Evolutionary conservation across 2,888 invertebrate genomes (phyloP).

Genomic region (Agriotes lineatus): DNA sequence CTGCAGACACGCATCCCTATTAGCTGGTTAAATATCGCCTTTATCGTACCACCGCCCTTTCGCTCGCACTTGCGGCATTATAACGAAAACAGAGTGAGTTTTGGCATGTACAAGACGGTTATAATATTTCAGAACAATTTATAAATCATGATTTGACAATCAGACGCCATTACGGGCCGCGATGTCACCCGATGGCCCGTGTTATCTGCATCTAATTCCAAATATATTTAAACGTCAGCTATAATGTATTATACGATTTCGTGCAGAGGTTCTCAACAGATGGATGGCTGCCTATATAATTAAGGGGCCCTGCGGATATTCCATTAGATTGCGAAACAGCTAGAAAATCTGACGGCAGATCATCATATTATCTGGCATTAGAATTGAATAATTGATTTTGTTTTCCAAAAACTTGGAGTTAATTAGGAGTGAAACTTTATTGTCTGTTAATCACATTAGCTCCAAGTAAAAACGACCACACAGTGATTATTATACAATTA

Average conservation of each 20-base stretch:
- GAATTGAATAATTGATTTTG: too few species aligned
- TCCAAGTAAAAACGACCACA: too few species aligned
- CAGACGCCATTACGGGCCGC: conserved; percentile 59
- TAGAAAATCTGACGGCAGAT: too few species aligned
- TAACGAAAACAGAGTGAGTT: conserved; percentile 40
- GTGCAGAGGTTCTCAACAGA: conserved; percentile 28
- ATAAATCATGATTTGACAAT: conserved; percentile 61
- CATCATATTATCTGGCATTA: too few species aligned
- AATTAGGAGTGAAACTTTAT: too few species aligned
- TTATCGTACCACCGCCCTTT: conserved; percentile 35
- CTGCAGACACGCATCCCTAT: conserved; percentile 41
- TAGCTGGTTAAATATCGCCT: conserved; percentile 41
- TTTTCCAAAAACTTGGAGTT: too few species aligned
- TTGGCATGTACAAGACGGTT: conserved; percentile 42
- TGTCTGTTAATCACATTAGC: too few species aligned
- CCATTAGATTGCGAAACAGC: too few species aligned
- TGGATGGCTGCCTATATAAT: neutral
- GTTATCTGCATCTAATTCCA: conserved; percentile 55
- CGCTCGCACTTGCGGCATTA: conserved; percentile 27
- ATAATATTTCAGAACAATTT: conserved; percentile 51
- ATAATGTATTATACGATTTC: conserved; percentile 28
- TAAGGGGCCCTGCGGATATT: neutral
- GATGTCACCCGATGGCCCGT: conserved; percentile 60
- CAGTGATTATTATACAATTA: too few species aligned
- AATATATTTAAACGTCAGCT: conserved; percentile 49